phyloP scores from a whole-genome alignment of 2,113 vertebrate genomes.

The Gallinago jamesoni region DNA sequence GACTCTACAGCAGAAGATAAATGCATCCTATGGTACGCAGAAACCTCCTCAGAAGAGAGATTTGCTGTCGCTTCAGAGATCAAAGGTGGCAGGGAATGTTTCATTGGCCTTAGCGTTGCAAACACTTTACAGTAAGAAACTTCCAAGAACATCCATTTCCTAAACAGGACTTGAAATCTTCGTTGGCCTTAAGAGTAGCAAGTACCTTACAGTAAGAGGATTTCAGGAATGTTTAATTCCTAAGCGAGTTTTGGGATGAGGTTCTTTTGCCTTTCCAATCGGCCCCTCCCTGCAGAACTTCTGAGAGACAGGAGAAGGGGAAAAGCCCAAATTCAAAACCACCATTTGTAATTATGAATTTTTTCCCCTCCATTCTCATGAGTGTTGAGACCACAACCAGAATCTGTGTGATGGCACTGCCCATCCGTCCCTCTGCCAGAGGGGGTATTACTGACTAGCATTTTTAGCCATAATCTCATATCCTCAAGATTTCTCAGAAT shows the following conservation, averaged over 20 bases:
- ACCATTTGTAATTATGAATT: background rate
- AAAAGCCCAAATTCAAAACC: background rate
- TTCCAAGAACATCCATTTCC: background rate
- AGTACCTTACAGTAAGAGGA: conserved; percentile 57
- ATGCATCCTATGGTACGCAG: background rate
- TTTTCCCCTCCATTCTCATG: background rate
- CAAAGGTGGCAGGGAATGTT: conserved; percentile 6
- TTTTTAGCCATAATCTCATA: background rate
- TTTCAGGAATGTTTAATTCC: conserved; percentile 45
- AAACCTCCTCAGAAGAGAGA: background rate
- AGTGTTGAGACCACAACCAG: background rate
- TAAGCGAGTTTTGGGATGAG: conserved; percentile 14
- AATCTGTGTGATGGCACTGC: background rate
- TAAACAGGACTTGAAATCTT: background rate
- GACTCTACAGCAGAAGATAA: background rate
- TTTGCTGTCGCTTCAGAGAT: background rate
- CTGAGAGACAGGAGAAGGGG: background rate
- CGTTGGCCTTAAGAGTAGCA: background rate
- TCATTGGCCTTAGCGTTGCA: background rate
- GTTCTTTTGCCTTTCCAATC: background rate
- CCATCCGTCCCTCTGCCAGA: background rate
- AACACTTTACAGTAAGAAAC: background rate
- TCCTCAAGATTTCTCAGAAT: background rate
- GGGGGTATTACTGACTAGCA: background rate
- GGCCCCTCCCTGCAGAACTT: fast-evolving